These are phyloP conservation scores for Geophilus truncorum DNA, from an alignment of 2,888 invertebrate species.

Conservation along the genomic window DNA sequence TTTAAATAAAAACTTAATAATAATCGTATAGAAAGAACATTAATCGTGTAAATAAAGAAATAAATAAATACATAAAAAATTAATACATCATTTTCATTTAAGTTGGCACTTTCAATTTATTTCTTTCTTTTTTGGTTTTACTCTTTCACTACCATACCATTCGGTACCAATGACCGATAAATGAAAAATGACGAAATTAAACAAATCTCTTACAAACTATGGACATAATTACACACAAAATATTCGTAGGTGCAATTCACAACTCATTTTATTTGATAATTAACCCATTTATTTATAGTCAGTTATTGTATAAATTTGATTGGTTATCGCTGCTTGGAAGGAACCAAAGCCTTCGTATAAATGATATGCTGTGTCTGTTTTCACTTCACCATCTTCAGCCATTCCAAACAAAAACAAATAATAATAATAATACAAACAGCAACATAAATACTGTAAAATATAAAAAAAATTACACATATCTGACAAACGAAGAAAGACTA, in stretches of 20 bases:
- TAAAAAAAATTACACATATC: background rate
- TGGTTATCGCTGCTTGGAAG: background rate
- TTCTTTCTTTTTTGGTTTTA: background rate
- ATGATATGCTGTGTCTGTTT: background rate
- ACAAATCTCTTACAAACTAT: background rate
- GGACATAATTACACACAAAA: background rate
- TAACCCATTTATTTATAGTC: background rate
- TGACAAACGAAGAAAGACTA: background rate
- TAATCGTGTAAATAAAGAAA: background rate
- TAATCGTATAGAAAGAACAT: too few species aligned
- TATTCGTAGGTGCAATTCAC: background rate
- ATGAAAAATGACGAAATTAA: background rate
- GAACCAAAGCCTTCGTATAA: background rate
- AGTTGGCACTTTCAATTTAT: background rate
- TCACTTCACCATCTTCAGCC: background rate
- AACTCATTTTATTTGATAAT: too few species aligned
- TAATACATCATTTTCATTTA: background rate
- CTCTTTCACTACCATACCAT: background rate
- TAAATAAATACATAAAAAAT: background rate
- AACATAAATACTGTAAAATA: background rate
- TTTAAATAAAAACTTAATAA: background rate
- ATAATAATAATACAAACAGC: background rate
- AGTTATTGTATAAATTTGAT: background rate
- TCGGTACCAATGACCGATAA: too few species aligned
- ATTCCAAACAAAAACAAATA: background rate